Evolutionary conservation across 2,113 vertebrate genomes (phyloP), one percentile per base, ranked within the genome.

Genomic region (Datnioides undecimradiatus): DNA sequence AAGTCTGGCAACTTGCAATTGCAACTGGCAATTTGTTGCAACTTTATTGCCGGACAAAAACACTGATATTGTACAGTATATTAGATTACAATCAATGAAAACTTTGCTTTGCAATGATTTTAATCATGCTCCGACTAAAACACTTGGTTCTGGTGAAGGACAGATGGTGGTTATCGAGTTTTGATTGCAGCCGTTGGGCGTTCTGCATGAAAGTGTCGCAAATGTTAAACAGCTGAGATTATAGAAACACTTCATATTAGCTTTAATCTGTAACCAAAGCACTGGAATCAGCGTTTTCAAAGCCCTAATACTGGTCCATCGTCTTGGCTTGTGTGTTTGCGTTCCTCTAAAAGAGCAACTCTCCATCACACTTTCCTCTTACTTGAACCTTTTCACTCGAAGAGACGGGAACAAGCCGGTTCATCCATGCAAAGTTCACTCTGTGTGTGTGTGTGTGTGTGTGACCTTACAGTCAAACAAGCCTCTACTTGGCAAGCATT

Each of bases 391-490:
- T 76, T 75, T 33, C 23, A 51, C 29, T 34, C 2, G 3, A 38
- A 0, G 12, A 57, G 36, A 75, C 29, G 12, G 34, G 49, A 71
- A 70, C 49, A 25, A 64, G 57, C 34, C 9, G 36, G 25, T 72
- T 81, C 73, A 76, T 62, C 79, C 55, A n/a, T 52, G 34, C 46
- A 58, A 49, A 79, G 66, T 78, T 83, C 21, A 38, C n/a, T n/a
- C n/a, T 5, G 16, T 23, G 31, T 23, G 17, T 77, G 51, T n/a
- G 23, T 66, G 25, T 33, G 36, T 60, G 29, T 29, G 29, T 41
- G 25, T 9, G 33, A 43, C 48, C 55, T 70, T 34, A 79, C 64
- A 78, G 29, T 68, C 33, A 84, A 68, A 49, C 68, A 46, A 79
- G 75, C 21, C 27, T 60, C 59, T 63, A 40, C 79, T 77, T 58